These are phyloP conservation scores for Hippopotamus amphibius DNA, from an alignment of 2,113 vertebrate genomes.

Conservation along the genomic window DNA sequence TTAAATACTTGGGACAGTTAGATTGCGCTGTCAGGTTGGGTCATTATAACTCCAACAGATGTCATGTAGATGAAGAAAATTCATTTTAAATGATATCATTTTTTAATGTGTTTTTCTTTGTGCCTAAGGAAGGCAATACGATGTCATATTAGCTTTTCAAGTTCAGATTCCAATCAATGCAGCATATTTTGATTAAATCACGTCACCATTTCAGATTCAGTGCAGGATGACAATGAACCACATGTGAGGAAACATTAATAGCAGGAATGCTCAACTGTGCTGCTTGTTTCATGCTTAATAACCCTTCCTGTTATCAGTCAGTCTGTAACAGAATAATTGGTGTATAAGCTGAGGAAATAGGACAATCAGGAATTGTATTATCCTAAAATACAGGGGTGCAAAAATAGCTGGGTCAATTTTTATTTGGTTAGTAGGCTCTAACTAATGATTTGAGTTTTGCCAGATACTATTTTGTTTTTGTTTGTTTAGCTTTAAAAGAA, in stretches of 20 bases:
- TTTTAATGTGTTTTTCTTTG: slow-evolving; percentile 56
- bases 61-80: slow-evolving; percentile 54
- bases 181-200: slow-evolving; percentile 56
- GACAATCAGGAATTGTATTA: background rate
- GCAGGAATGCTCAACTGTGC: background rate
- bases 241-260: background rate
- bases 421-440: background rate
- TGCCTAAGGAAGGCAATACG: slow-evolving; percentile 8
- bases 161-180: background rate
- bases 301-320: background rate
- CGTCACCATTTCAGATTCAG: background rate
- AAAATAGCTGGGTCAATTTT: background rate
- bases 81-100: slow-evolving; percentile 49
- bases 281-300: background rate
- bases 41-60: slow-evolving; percentile 68
- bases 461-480: background rate
- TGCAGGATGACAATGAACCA: background rate
- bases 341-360: background rate
- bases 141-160: background rate
- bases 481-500: background rate
- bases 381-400: background rate
- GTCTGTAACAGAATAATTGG: background rate
- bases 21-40: slow-evolving; percentile 68
- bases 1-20: slow-evolving; percentile 71
- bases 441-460: slow-evolving; percentile 12